phyloP scores from a whole-genome alignment of 2,888 invertebrate species.

The Thera obeliscata region DNA sequence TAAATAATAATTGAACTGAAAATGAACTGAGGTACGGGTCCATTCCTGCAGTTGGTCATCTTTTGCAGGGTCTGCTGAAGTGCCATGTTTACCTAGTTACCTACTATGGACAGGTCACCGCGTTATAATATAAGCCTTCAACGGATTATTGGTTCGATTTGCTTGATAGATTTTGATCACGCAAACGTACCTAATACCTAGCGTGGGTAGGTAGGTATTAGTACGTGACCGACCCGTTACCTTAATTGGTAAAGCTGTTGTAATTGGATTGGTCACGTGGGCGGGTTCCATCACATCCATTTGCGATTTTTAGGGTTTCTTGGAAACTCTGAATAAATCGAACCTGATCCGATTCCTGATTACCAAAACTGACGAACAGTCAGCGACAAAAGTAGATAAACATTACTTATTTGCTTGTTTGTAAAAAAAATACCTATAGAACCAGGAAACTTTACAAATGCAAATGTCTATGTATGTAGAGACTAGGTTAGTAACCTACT shows the following conservation, averaged over 20 bases:
- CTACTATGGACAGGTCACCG: background rate
- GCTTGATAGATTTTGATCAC: slow-evolving; percentile 21
- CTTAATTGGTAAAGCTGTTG: slow-evolving; percentile 14
- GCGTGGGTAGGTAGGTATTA: background rate
- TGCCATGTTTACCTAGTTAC: too few species aligned
- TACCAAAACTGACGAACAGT: background rate
- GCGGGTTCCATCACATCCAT: background rate
- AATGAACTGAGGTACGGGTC: too few species aligned
- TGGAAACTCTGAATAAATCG: background rate
- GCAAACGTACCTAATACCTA: slow-evolving; percentile 1
- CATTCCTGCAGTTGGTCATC: too few species aligned
- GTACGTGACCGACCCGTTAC: slow-evolving; percentile 21
- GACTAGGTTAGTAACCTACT: background rate
- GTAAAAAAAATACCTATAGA: too few species aligned
- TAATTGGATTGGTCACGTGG: slow-evolving; percentile 17
- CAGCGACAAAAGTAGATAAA: too few species aligned
- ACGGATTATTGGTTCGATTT: slow-evolving; percentile 2
- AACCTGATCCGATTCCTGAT: background rate
- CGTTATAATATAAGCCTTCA: background rate
- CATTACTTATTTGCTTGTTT: too few species aligned
- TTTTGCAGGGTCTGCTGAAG: too few species aligned
- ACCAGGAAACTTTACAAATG: too few species aligned
- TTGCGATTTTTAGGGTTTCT: background rate
- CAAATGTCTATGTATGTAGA: too few species aligned
- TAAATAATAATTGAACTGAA: too few species aligned